These are phyloP conservation scores for Caradrina kadenii DNA, from an alignment of 2,888 invertebrate species.

Conservation along the genomic window DNA sequence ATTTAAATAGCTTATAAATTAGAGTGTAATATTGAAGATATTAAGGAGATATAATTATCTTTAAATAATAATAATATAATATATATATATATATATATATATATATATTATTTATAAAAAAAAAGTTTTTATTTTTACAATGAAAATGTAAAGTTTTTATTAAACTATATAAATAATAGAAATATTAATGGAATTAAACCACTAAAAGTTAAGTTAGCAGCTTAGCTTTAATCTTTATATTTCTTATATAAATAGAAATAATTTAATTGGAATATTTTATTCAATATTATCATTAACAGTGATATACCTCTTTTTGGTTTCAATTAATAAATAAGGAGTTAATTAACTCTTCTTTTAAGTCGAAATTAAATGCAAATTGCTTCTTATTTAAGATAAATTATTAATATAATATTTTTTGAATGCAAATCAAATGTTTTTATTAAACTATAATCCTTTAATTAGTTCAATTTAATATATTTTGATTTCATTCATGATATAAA, in stretches of 20 bases:
- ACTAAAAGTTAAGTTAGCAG: slow-evolving; percentile 92
- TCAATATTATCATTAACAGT: slow-evolving; percentile 92
- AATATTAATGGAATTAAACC: slow-evolving; percentile 86
- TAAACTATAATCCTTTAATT: slow-evolving; percentile 85
- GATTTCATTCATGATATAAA: slow-evolving; percentile 83
- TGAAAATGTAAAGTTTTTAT: slow-evolving; percentile 92
- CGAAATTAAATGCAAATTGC: slow-evolving; percentile 89
- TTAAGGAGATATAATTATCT: too few species aligned
- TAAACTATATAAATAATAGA: slow-evolving; percentile 92
- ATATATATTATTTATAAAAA: slow-evolving; percentile 73
- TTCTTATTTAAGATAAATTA: slow-evolving; percentile 89
- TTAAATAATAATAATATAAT: too few species aligned
- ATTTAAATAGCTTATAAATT: too few species aligned
- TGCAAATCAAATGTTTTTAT: slow-evolving; percentile 83
- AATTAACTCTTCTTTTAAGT: slow-evolving; percentile 83
- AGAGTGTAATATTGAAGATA: too few species aligned
- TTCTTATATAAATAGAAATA: slow-evolving; percentile 70
- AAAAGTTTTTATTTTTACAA: slow-evolving; percentile 89
- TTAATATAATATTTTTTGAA: slow-evolving; percentile 78
- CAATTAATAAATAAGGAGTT: slow-evolving; percentile 90
- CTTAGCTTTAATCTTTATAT: slow-evolving; percentile 89
- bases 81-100: too few species aligned
- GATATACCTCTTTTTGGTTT: slow-evolving; percentile 92
- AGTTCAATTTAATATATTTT: slow-evolving; percentile 84
- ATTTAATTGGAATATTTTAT: slow-evolving; percentile 89